Evolutionary conservation across 2,888 invertebrate species (phyloP).

Genomic region (Bombylius discolor): DNA sequence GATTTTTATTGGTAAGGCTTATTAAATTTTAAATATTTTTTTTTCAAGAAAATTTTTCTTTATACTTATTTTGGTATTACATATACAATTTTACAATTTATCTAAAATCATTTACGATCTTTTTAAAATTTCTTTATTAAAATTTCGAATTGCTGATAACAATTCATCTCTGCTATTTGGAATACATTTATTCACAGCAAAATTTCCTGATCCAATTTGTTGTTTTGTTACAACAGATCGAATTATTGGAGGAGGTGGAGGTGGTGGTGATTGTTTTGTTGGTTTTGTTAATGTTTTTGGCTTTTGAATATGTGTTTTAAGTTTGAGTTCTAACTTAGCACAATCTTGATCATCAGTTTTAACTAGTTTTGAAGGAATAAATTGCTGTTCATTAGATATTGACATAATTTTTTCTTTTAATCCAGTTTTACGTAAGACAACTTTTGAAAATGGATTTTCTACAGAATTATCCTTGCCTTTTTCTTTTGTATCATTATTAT

Average conservation of each 20-base stretch:
- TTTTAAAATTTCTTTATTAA: constrained; percentile 39
- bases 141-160: constrained; percentile 56
- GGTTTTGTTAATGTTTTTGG: neutral
- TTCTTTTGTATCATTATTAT: neutral
- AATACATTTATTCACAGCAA: too few relatives aligned
- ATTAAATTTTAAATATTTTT: too few relatives aligned
- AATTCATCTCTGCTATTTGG: constrained; percentile 42
- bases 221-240: constrained; percentile 17
- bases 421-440: constrained; percentile 34
- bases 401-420: constrained; percentile 34
- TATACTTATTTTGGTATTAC: too few relatives aligned
- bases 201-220: neutral
- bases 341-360: constrained; percentile 2
- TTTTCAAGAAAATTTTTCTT: too few relatives aligned
- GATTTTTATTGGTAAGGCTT: too few relatives aligned
- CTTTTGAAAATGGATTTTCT: neutral
- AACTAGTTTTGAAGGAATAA: neutral
- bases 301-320: neutral
- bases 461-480: neutral
- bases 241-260: constrained; percentile 29
- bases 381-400: constrained; percentile 2
- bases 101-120: constrained; percentile 16
- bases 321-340: constrained; percentile 13
- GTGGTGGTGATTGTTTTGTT: constrained; percentile 16
- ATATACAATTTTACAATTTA: too few relatives aligned